Base-by-base conservation (phyloP, 37 sponge, comb jelly and placozoan species). In the Oopsacas minuta region DNA sequence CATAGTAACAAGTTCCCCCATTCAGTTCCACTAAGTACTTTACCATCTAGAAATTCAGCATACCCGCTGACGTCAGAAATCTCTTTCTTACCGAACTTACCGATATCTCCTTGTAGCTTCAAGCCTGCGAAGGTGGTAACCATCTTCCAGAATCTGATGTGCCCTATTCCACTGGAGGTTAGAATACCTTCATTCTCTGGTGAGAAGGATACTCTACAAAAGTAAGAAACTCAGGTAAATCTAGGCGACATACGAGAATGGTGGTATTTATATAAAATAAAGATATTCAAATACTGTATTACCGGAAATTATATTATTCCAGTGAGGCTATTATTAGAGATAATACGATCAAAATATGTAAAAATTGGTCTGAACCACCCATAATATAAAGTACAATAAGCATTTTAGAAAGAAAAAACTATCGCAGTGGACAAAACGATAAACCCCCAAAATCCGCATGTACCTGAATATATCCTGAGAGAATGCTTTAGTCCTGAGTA, bases 1-100 rank as follows among this genome's bases (percentile, higher is more conserved):
- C 99, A 98, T n/a, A 98, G 90, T 38, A 98, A 92, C 85, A 98
- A 37, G 92, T 95, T 98, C 22, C 99, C 99, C 99, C 95, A 98
- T 83, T 98, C 99, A 20, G 95, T 92, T 0, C 99, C 99, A 35
- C 96, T 95, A 81, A 98, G 81, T 22, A 98, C 99, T 84, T 98
- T 98, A 22, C 99, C 99, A 87, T 98, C 99, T 0, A 95, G 99
- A 34, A 98, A 86, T 87, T 98, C 99, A 39, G 95, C 95, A 83
- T 98, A 98, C 22, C 92, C 92, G 82, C 86, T 49, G 37, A 98
- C 93, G 49, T 98, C 99, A 34, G 93, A 88, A 52, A 98, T 90
- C 36, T 95, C 95, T 34, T 91, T 93, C 28, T 94, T 87, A 1
- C 99, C 99, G 87, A 95, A 98, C 83, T 95, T 95, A 12, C 99